These are phyloP conservation scores for Orientallactaga sibirica DNA, from an alignment of 2,797 vertebrate genomes.

Conservation along the genomic window DNA sequence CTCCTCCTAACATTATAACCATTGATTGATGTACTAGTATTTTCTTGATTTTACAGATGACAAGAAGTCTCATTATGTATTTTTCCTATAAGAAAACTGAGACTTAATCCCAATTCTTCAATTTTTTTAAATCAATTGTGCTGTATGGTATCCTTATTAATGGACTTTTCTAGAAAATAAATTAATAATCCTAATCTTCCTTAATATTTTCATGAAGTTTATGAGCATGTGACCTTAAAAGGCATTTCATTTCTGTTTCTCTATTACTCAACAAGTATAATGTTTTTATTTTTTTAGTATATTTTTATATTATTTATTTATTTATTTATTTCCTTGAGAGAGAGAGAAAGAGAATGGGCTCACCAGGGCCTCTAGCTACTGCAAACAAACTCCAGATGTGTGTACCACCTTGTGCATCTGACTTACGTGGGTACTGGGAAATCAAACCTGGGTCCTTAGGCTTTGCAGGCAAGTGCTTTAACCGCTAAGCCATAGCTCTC, in stretches of 20 bases:
- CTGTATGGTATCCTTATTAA: not conserved
- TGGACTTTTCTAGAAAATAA: conserved; percentile 23
- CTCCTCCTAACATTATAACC: not conserved
- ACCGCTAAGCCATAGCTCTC: too few relatives aligned
- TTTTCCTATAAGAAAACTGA: conserved; percentile 18
- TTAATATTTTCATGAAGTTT: conserved; percentile 49
- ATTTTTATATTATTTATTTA: too few relatives aligned
- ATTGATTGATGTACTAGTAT: not conserved
- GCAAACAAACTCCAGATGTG: too few relatives aligned
- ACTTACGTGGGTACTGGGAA: too few relatives aligned
- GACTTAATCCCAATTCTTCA: not conserved
- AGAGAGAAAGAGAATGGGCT: too few relatives aligned
- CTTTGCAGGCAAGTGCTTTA: too few relatives aligned
- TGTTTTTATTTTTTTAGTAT: too few relatives aligned
- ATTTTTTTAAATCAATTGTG: not conserved
- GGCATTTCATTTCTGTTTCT: conserved; percentile 8
- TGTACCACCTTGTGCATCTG: too few relatives aligned
- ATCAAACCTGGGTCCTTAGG: too few relatives aligned
- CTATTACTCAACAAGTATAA: not conserved
- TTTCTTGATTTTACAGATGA: conserved; percentile 42
- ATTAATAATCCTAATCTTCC: conserved; percentile 14
- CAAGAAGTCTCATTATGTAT: not conserved
- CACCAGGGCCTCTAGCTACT: too few relatives aligned
- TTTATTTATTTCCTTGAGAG: too few relatives aligned
- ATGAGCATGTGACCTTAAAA: conserved; percentile 1